Base-by-base conservation (phyloP, 2,888 invertebrate species). In the Drosophila leonis region DNA sequence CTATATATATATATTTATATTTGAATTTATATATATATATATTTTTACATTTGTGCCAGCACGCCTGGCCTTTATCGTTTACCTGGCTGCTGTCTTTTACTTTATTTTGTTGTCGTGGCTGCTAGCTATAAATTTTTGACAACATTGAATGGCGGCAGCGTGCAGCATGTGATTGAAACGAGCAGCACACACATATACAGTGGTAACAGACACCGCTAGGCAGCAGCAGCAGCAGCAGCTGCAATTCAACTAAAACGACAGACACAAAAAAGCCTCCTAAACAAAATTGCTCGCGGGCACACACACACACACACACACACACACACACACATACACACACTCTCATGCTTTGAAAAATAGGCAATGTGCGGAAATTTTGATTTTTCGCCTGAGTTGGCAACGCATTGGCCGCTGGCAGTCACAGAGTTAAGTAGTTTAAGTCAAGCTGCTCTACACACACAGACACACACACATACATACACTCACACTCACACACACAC, bases 301-400 rank as follows among this genome's bases (percentile, higher is more conserved):
- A 46, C 39, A 12, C 48, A 27, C 31, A 49, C 5, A 18, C 49
- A 27, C 37, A 27, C 15, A 52, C 6, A 20, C 56, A 51, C 41
- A 67, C 55, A 15, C 37, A 31, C 31, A 44, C 29, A 56, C 46
- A 41, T n/a, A 24, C 18, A 35, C 37, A 27, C 55, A 54, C 68
- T 60, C 62, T 49, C 61, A 52, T 55, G 62, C 65, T 77, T 82
- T 79, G 78, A 60, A 74, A 85, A 85, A 77, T 82, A 86, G 88
- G 86, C 87, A 88, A 83, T 85, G 82, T 87, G 84, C 74, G 85
- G 87, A 83, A 86, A 90, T 90, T 90, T 87, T 88, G 83, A 88
- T 90, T 90, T 87, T 85, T 76, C 80, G 87, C 87, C 79, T 80
- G 72, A 88, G 72, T 78, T 88, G 80, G 83, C 83, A 88, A 67